These are phyloP conservation scores for Gasteruption jaculator DNA, from an alignment of 2,888 invertebrate species.

Conservation along the genomic window DNA sequence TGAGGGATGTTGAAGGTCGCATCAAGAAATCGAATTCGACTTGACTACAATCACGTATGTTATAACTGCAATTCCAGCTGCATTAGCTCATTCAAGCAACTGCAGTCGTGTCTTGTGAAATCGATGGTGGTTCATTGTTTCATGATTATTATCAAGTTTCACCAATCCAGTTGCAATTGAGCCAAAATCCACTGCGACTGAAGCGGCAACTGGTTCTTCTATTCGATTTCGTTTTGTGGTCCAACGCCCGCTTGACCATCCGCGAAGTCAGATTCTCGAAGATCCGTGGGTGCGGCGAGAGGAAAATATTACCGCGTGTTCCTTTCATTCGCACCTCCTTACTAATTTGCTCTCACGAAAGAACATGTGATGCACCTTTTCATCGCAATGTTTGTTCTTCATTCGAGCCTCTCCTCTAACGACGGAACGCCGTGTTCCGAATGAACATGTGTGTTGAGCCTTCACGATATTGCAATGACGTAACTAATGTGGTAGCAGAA, in stretches of 20 bases:
- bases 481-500: no score
- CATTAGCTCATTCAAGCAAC: no score
- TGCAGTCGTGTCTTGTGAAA: no score
- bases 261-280: background rate
- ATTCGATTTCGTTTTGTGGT: conserved; percentile 14
- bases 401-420: conserved; percentile 14
- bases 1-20: no score
- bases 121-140: no score
- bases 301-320: conserved; percentile 21
- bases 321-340: conserved; percentile 27
- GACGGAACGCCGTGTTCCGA: conserved; percentile 17
- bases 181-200: no score
- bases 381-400: conserved; percentile 28
- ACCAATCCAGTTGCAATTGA: no score
- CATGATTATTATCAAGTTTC: no score
- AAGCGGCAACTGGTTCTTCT: no score
- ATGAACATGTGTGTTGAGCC: conserved; percentile 6
- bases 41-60: conserved; percentile 19
- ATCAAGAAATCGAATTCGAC: no score
- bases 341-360: conserved; percentile 27
- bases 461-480: background rate
- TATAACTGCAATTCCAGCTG: no score
- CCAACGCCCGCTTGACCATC: background rate
- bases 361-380: conserved; percentile 19
- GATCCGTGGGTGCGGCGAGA: background rate